Evolutionary conservation across 2,113 vertebrate species (phyloP), one percentile per base, ranked within the genome.

Genomic region (Cephalopholis sonnerati): DNA sequence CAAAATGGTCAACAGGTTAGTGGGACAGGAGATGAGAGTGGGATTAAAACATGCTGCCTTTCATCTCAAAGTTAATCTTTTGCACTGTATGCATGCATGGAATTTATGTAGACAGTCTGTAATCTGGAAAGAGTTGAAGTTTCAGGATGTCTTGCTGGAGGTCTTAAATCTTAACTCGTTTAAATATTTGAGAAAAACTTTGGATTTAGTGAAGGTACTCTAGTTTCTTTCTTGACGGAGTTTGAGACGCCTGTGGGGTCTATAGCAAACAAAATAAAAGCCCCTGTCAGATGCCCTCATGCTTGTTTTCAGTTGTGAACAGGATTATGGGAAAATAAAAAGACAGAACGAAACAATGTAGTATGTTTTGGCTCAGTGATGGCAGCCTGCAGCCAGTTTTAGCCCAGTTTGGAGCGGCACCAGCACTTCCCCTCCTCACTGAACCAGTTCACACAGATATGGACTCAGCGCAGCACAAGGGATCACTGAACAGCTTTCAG

Each of bases 391-490:
- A 72, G 81, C 46, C 61, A 46, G 32, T 82, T 82, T 68, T 63
- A 62, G 6, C 48, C 58, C n/a, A 7, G 65, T 57, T 74, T 74
- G 63, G 58, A 71, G 72, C 63, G 20, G 36, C 63, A 62, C 10
- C 71, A 77, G 83, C 73, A 62, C 41, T 64, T 53, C 4, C 41
- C 39, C 27, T 85, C 57, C 32, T 83, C 58, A 48, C 59, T 80
- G 55, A 83, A 87, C 72, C 82, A 75, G 71, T 74, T 75, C 69
- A 74, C 74, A 74, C 48, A 68, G 77, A 81, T 77, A 59, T 62
- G 44, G n/a, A 46, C 51, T 46, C 46, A 11, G 76, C 7, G 32
- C 32, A 36, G 11, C 41, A 44, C 11, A 12, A 32, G 46, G 67
- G 10, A 72, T 62, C 68, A 84, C 25, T 18, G 27, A 16, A 29